Percentiles rank a stretch among this genome's conserved stretches.
Conservation (phyloP, 35 echinoderm and acorn worm genomes). For the Lytechinus pictus region DNA sequence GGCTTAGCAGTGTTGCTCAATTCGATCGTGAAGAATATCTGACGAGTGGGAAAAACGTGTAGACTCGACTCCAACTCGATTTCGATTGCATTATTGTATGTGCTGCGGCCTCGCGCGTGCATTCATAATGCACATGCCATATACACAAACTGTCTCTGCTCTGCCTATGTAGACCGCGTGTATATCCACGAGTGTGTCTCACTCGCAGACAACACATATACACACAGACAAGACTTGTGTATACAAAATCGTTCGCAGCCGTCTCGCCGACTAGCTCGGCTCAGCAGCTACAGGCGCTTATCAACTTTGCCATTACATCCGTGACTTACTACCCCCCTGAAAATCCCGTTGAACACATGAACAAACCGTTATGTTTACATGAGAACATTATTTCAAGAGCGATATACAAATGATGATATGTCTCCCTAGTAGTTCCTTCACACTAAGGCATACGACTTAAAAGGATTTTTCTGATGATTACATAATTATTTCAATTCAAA, state of each 20-base stretch:
- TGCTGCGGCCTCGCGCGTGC: neutral
- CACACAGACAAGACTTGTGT: constrained; percentile 26
- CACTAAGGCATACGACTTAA: neutral
- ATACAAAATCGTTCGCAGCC: constrained; percentile 40
- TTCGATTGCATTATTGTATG: neutral
- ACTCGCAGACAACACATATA: neutral
- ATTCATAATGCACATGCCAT: too few relatives aligned
- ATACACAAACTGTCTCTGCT: neutral
- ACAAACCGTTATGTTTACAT: neutral
- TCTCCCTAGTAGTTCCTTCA: neutral
- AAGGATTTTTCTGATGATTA: neutral
- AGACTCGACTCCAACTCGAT: too few relatives aligned
- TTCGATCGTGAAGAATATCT: neutral
- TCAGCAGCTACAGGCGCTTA: constrained; percentile 42
- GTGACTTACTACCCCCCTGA: neutral
- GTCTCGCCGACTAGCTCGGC: constrained; percentile 26
- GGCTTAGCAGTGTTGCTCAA: neutral
- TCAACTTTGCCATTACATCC: constrained; percentile 29
- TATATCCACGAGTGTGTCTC: neutral
- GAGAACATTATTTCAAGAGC: neutral
- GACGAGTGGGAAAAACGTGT: neutral
- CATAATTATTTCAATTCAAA: neutral
- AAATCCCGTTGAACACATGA: neutral
- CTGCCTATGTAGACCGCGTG: neutral
- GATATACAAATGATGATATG: neutral